Evolutionary conservation across 2,888 invertebrate genomes (phyloP).

Genomic region (Erebia epiphron): DNA sequence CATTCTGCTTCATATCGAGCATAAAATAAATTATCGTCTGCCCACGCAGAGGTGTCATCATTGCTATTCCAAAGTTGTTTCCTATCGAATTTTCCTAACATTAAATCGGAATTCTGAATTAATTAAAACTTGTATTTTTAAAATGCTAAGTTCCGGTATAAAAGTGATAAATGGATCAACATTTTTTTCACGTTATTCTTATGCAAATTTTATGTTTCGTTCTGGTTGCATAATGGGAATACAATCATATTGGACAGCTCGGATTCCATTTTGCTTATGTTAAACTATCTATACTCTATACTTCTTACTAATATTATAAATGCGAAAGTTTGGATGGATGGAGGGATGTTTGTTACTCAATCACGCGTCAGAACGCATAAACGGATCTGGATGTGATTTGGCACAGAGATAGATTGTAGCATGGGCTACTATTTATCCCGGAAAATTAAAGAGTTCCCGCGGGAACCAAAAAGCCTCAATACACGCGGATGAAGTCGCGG

Average conservation of each 20-base stretch:
- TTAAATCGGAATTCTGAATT: conserved; percentile 33
- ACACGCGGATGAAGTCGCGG: too few relatives aligned
- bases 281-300: too few relatives aligned
- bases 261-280: not conserved
- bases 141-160: conserved; percentile 34
- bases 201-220: conserved; percentile 22
- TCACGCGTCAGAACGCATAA: too few relatives aligned
- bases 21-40: conserved; percentile 35
- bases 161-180: conserved; percentile 22
- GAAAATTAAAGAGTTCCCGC: too few relatives aligned
- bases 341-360: too few relatives aligned
- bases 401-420: too few relatives aligned
- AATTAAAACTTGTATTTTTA: conserved; percentile 32
- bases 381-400: too few relatives aligned
- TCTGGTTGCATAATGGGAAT: conserved; percentile 19
- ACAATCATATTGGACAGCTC: not conserved
- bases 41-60: conserved; percentile 39
- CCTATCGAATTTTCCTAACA: conserved; percentile 35
- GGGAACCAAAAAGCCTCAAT: too few relatives aligned
- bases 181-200: conserved; percentile 28
- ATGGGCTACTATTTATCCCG: too few relatives aligned
- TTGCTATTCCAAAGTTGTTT: conserved; percentile 37
- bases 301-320: too few relatives aligned
- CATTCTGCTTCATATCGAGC: conserved; percentile 39
- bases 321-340: too few relatives aligned